Conservation (phyloP, 2,113 vertebrate species). For the Psilopogon haemacephalus region DNA sequence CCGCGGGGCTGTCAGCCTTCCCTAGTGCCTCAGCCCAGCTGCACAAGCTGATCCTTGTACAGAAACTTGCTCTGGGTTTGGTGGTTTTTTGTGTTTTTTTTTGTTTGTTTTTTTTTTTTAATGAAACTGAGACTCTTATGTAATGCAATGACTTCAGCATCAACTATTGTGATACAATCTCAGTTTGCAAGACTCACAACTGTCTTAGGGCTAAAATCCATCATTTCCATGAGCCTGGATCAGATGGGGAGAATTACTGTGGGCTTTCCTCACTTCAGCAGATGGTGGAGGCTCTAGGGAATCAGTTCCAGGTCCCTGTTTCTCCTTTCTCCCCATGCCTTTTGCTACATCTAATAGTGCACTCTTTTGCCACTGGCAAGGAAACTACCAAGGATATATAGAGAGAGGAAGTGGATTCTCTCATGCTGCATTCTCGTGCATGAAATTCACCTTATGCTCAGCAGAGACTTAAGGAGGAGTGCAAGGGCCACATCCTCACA, state of each 20-base stretch:
- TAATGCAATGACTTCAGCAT: conserved; percentile 5
- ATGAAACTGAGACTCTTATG: neutral
- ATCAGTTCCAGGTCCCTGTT: neutral
- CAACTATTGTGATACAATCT: conserved; percentile 20
- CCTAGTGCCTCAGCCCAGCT: neutral
- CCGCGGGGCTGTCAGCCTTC: neutral
- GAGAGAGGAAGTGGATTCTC: neutral
- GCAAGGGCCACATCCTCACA: neutral
- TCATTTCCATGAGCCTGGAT: neutral
- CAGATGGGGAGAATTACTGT: neutral
- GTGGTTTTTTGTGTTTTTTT: too few species aligned
- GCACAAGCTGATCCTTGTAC: neutral
- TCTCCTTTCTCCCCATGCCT: neutral
- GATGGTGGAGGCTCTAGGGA: neutral
- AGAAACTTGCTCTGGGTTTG: too few species aligned
- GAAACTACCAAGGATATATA: neutral
- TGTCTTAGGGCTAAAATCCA: neutral
- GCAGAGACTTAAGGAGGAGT: neutral
- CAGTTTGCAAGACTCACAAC: neutral
- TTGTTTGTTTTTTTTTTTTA: neutral
- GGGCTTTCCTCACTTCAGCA: neutral
- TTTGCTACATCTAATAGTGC: neutral
- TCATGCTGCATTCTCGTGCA: fast-evolving
- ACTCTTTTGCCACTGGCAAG: neutral
- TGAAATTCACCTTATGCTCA: neutral